A percentile compares a stretch with the other conserved stretches of the same genome.
Conservation (phyloP, 2,888 invertebrate species). For the Priocnemis perturbator region DNA sequence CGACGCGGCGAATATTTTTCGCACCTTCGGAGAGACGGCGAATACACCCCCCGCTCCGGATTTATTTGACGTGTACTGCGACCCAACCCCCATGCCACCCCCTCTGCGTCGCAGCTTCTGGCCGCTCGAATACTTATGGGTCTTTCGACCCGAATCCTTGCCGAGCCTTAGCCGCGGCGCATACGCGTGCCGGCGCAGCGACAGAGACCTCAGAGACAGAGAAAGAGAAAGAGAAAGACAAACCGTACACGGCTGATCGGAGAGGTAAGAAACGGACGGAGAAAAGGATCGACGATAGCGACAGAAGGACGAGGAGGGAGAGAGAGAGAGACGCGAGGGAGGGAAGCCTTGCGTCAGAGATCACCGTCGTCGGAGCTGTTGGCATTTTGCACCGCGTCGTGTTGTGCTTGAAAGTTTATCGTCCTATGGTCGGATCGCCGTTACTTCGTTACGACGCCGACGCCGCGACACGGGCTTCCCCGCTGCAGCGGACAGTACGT, state of each 20-base stretch:
- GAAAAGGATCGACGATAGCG: constrained; percentile 21
- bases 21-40: constrained; percentile 21
- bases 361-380: constrained; percentile 53
- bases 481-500: not conserved
- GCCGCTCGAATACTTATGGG: constrained; percentile 60
- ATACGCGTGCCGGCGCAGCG: constrained; percentile 15
- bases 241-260: not conserved
- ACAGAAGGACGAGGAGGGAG: not conserved
- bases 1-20: constrained; percentile 47
- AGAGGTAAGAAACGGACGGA: constrained; percentile 23
- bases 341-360: constrained; percentile 59
- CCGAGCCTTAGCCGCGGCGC: not conserved
- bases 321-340: constrained; percentile 8
- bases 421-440: constrained; percentile 39
- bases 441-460: constrained; percentile 22
- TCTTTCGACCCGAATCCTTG: constrained; percentile 55
- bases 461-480: no score
- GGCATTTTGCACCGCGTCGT: constrained; percentile 58
- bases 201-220: not conserved
- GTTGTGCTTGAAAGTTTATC: constrained; percentile 55
- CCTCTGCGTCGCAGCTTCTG: no score
- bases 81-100: no score
- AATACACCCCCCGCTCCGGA: constrained; percentile 27
- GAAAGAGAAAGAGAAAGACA: constrained; percentile 3
- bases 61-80: constrained; percentile 52